A percentile compares a stretch with the other conserved stretches of the same genome.
Evolutionary conservation across 1,140 invertebrate genomes (phyloP).

Genomic region (Drosophila sulfurigaster): DNA sequence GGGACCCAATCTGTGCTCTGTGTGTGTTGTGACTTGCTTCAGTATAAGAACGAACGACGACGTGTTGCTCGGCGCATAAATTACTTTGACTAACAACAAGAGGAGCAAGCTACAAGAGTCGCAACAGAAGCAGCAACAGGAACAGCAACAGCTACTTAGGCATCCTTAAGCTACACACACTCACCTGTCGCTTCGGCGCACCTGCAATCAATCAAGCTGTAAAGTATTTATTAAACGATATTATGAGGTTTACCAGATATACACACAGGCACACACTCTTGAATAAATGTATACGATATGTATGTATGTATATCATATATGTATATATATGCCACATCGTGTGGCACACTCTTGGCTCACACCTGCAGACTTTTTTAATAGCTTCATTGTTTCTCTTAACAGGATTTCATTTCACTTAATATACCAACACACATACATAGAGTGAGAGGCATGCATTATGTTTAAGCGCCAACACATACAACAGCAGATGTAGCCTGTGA

Average conservation of each 20-base stretch:
- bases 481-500: conserved; percentile 28
- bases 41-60: not conserved
- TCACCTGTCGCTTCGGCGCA: conserved; percentile 65
- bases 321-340: not conserved
- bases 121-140: conserved; percentile 15
- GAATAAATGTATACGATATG: too few relatives aligned
- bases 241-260: conserved; percentile 72
- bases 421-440: conserved; percentile 40
- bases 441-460: conserved; percentile 39
- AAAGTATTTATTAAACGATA: conserved; percentile 83
- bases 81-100: conserved; percentile 53
- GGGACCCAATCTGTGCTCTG: conserved; percentile 69
- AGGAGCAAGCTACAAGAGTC: conserved; percentile 13
- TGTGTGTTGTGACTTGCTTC: conserved; percentile 9
- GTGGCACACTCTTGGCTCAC: not conserved
- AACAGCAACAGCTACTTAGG: conserved; percentile 52
- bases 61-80: conserved; percentile 65
- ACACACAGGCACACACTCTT: conserved; percentile 15
- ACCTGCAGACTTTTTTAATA: conserved; percentile 71
- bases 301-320: not conserved
- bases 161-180: conserved; percentile 45
- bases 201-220: conserved; percentile 78
- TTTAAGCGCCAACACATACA: conserved; percentile 22
- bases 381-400: conserved; percentile 80
- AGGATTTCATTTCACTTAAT: conserved; percentile 82